A percentile compares a stretch with the other conserved stretches of the same genome.
Evolutionary conservation across 2,888 invertebrate species (phyloP).

Genomic region (Nasonia oneida): DNA sequence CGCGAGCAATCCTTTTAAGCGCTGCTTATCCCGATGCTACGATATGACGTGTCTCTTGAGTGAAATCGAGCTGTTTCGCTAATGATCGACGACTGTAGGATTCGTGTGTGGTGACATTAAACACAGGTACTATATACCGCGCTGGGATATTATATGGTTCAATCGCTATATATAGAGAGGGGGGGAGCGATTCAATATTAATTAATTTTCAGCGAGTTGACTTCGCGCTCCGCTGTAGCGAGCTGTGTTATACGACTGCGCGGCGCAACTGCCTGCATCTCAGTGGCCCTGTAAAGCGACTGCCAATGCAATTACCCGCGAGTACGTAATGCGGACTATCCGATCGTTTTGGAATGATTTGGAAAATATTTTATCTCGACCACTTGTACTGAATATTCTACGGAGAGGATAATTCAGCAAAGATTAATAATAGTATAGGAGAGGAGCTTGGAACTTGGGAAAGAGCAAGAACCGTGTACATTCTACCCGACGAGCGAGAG

Average conservation of each 20-base stretch:
- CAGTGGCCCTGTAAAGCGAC: background rate
- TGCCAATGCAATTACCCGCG: slow-evolving; percentile 27
- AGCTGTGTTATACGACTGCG: background rate
- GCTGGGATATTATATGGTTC: no score
- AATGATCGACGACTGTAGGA: background rate
- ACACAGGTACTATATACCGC: no score
- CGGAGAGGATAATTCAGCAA: background rate
- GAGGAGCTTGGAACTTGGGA: background rate
- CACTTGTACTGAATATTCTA: no score
- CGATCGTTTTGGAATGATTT: no score
- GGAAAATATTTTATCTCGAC: no score
- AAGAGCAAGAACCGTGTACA: background rate
- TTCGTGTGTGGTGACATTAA: no score
- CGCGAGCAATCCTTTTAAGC: slow-evolving; percentile 9
- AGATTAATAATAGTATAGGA: background rate
- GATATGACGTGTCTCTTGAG: slow-evolving; percentile 5
- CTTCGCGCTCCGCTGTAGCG: background rate
- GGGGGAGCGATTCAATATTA: slow-evolving; percentile 1
- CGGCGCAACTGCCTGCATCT: background rate
- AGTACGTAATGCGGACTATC: background rate
- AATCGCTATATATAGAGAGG: background rate
- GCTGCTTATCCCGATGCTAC: background rate
- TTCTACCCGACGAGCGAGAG: background rate
- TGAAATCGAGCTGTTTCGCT: background rate
- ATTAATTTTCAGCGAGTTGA: slow-evolving; percentile 36